Evolutionary conservation across 2,888 invertebrate species (phyloP), one percentile per base, ranked within the genome.

Genomic region (Campopleginae sp.): DNA sequence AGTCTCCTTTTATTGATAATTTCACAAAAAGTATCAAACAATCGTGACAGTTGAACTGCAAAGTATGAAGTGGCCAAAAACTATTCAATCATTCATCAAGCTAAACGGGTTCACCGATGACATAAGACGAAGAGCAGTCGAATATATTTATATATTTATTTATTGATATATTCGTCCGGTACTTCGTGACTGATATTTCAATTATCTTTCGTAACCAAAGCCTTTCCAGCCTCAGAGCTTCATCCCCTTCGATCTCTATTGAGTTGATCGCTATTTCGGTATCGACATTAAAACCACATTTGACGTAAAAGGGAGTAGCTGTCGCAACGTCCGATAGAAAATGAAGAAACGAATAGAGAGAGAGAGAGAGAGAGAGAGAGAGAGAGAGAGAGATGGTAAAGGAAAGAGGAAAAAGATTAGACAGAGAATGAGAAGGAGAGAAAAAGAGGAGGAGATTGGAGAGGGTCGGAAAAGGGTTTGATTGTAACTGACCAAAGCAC

Each of bases 401-500:
- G 58, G 31, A 44, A 58, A 63, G 1, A 10, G 27, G 46, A 23
- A 6, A 46, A 58, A 44, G 19, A 44, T 46, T 23, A 27, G 38
- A 38, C 38, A 38, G 48, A 42, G 48, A 44, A 48, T 42, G 17
- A 27, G 54, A 31, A 10, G 23, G 71, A 1, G n/a, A 19, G 48
- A 23, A n/a, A 48, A 17, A 51, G 38, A 42, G 42, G 14, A 6
- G 54, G 23, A 17, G n/a, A n/a, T 23, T 5, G 61, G 48, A n/a
- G 74, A 48, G 61, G 14, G 70, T 79, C 27, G 79, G 75, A 83
- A 66, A 58, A 78, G 65, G 82, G 77, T 79, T 83, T 79, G 82
- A 83, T 83, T 79, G 74, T 68, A 79, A 78, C 68, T 82, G 71
- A 82, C 72, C 72, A 65, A 51, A 58, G 44, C 61, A 68, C 72